Conservation (phyloP, 2,113 vertebrate species). For the Stictonetta naevosa region DNA sequence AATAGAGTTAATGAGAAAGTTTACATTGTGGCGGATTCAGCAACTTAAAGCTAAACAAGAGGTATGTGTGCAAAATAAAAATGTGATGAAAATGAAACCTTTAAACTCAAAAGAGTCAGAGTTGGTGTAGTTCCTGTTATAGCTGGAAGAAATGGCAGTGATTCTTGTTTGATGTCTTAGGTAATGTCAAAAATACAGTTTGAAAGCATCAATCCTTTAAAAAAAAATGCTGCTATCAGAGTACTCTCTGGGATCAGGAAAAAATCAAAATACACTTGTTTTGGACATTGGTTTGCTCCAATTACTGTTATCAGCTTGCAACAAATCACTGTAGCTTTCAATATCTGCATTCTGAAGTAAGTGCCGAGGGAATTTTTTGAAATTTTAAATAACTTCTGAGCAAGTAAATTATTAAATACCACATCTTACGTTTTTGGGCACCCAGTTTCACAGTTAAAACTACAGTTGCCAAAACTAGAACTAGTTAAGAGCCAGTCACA, state of each 20-base stretch:
- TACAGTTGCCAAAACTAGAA: background rate
- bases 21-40: constrained; percentile 88
- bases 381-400: background rate
- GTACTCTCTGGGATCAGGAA: background rate
- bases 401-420: background rate
- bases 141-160: background rate
- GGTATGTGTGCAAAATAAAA: constrained; percentile 73
- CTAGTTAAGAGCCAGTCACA: background rate
- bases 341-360: background rate
- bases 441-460: background rate
- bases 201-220: background rate
- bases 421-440: background rate
- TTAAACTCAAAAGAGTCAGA: background rate
- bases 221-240: background rate
- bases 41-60: constrained; percentile 84
- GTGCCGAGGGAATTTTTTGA: background rate
- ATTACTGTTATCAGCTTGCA: background rate
- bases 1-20: constrained; percentile 86
- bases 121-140: background rate
- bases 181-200: background rate
- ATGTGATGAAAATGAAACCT: background rate
- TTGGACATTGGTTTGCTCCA: background rate
- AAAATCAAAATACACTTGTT: background rate
- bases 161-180: background rate
- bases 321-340: background rate